Evolutionary conservation across 2,888 invertebrate species (phyloP).

Genomic region (Lissocephala sabroskyi): DNA sequence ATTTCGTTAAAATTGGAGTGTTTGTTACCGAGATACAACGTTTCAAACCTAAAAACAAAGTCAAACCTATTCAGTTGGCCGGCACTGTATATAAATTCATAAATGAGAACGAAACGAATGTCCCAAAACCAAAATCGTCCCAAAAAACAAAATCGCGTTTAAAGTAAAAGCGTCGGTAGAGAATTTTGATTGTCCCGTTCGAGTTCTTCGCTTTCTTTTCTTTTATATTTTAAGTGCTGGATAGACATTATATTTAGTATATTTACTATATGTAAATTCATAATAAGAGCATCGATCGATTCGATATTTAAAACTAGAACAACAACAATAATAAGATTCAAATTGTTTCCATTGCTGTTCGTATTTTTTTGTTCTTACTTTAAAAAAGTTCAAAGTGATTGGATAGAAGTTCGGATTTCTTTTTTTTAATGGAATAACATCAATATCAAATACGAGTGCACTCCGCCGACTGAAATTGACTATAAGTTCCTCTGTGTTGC

Average conservation of each 20-base stretch:
- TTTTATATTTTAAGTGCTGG: not conserved
- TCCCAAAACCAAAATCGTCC: too few relatives aligned
- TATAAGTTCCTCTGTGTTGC: too few relatives aligned
- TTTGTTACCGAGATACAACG: too few relatives aligned
- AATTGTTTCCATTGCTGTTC: conserved; percentile 32
- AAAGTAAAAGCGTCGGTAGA: conserved; percentile 50
- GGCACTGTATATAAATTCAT: too few relatives aligned
- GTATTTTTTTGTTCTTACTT: not conserved
- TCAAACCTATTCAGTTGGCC: too few relatives aligned
- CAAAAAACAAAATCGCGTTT: too few relatives aligned
- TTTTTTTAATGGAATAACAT: too few relatives aligned
- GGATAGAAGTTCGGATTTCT: too few relatives aligned
- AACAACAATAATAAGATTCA: conserved; percentile 43
- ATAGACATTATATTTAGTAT: conserved; percentile 10
- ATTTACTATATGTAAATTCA: conserved; percentile 41
- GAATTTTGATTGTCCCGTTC: conserved; percentile 67
- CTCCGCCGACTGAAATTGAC: not conserved
- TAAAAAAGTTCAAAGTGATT: too few relatives aligned
- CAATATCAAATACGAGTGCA: too few relatives aligned
- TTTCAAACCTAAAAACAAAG: conserved; percentile 10
- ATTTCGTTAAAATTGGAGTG: too few relatives aligned
- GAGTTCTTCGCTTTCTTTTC: conserved; percentile 33
- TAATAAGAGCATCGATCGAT: conserved; percentile 27
- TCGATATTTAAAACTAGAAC: conserved; percentile 43
- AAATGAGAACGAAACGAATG: too few relatives aligned